Conservation (phyloP, 2,888 invertebrate species). For the Callinectes sapidus region DNA sequence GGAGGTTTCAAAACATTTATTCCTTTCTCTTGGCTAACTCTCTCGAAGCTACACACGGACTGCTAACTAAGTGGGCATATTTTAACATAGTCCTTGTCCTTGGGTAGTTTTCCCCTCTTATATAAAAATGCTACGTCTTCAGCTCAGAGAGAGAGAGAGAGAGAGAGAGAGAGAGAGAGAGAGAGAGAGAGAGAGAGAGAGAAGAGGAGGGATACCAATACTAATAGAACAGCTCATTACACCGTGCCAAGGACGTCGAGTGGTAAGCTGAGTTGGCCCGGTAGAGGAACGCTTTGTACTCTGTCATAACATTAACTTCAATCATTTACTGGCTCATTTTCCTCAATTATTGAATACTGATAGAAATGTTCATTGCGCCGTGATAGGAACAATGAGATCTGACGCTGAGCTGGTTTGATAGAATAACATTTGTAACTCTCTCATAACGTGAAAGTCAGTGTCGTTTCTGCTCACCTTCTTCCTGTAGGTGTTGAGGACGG, state of each 20-base stretch:
- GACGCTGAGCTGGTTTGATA: not conserved
- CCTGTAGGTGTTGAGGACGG: conserved; percentile 55
- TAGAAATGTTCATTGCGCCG: no score
- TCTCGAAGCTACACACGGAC: no score
- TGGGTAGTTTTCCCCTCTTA: no score
- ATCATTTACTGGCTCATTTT: not conserved
- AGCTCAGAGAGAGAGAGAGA: conserved; percentile 10
- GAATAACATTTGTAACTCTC: not conserved
- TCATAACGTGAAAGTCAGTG: not conserved
- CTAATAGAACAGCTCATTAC: not conserved
- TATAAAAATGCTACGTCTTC: no score
- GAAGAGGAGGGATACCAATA: not conserved
- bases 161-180: not conserved
- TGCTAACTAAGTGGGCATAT: no score
- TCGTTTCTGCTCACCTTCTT: not conserved
- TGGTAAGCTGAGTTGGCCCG: no score
- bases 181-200: not conserved
- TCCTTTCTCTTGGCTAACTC: no score
- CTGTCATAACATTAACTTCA: not conserved
- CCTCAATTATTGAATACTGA: not conserved
- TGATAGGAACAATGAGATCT: not conserved
- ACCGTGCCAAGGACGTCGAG: not conserved
- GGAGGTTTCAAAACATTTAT: no score
- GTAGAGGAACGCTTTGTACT: not conserved
- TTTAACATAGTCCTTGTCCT: no score